Conservation (phyloP, 1,140 invertebrate genomes). For the Drosophila ananassae region DNA sequence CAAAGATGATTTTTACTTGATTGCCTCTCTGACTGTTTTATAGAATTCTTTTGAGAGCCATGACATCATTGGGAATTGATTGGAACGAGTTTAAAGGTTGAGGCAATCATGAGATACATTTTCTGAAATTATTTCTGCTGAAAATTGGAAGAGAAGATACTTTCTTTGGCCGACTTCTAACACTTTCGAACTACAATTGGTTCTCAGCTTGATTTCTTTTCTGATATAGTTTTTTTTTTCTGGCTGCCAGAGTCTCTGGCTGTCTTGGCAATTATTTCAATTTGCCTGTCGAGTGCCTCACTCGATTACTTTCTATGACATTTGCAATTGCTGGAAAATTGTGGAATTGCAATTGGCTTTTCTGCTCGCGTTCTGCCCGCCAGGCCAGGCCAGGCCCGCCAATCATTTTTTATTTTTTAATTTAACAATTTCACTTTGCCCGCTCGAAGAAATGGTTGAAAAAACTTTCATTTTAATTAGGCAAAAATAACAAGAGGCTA, state of each 20-base stretch:
- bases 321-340: constrained; percentile 36
- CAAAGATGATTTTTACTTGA: constrained; percentile 9
- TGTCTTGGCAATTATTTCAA: constrained; percentile 44
- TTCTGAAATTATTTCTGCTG: not conserved
- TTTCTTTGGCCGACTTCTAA: constrained; percentile 39
- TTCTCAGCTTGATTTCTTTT: constrained; percentile 21
- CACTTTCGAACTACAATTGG: constrained; percentile 33
- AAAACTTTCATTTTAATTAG: constrained; percentile 80
- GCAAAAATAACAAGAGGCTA: constrained; percentile 23
- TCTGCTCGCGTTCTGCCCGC: not conserved
- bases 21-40: not conserved
- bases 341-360: constrained; percentile 19
- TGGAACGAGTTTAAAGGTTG: not conserved
- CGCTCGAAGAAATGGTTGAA: not conserved
- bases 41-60: not conserved
- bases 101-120: constrained; percentile 1
- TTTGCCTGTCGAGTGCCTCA: constrained; percentile 35
- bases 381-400: no score
- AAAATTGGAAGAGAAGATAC: not conserved
- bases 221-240: not conserved
- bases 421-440: constrained; percentile 64
- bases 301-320: constrained; percentile 50
- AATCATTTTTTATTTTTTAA: constrained; percentile 14
- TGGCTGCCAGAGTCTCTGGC: constrained; percentile 12
- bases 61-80: constrained; percentile 21